These are phyloP conservation scores for Dipodomys merriami DNA, from an alignment of 2,113 vertebrate genomes.

Conservation along the genomic window DNA sequence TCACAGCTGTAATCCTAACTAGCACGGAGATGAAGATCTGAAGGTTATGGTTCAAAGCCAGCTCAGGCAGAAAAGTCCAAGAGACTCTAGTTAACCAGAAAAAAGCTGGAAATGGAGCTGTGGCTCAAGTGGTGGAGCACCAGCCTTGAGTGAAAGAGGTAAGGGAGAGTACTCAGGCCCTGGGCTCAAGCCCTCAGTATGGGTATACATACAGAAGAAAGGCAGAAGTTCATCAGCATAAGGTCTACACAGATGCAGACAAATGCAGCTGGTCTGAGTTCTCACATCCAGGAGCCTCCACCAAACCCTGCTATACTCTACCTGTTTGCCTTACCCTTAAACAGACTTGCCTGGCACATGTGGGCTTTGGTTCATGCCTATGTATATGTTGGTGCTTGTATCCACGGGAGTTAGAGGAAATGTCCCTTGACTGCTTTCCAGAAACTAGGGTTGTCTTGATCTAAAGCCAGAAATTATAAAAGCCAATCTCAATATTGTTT, in stretches of 20 bases:
- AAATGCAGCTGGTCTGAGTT: background rate
- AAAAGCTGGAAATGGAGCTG: too few species aligned
- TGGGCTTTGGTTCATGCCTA: background rate
- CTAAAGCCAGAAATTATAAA: background rate
- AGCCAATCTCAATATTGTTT: background rate
- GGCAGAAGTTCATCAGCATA: background rate
- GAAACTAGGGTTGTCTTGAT: background rate
- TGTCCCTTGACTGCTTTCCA: background rate
- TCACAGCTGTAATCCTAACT: too few species aligned
- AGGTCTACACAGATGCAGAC: background rate
- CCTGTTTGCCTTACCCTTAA: background rate
- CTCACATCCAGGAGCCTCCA: background rate
- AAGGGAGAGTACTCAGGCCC: too few species aligned
- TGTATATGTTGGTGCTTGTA: background rate
- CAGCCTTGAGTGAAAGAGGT: too few species aligned
- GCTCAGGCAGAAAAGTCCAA: too few species aligned
- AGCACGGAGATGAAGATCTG: too few species aligned
- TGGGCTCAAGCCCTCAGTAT: too few species aligned
- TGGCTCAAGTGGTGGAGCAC: too few species aligned
- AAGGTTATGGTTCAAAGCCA: too few species aligned
- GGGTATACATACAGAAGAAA: background rate
- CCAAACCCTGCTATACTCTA: too few species aligned
- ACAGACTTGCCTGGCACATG: background rate
- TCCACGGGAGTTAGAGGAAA: background rate
- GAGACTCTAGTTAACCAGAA: too few species aligned